Conservation (phyloP, 1,140 invertebrate genomes). For the Pseudoatta argentina region DNA sequence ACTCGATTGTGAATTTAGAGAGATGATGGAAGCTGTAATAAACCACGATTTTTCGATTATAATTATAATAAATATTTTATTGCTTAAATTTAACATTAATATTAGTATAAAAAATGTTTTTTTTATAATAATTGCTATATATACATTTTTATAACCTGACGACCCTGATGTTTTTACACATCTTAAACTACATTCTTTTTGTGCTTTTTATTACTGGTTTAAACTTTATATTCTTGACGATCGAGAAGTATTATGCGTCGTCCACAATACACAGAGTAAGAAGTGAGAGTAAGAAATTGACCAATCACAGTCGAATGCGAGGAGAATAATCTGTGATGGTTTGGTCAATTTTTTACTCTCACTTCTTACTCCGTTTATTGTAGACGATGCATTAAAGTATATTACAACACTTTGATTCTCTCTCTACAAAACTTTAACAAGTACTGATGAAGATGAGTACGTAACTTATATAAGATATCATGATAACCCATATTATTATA, state of each 20-base stretch:
- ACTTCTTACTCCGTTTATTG: too few relatives aligned
- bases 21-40: not conserved
- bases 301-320: too few relatives aligned
- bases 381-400: not conserved
- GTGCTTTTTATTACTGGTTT: not conserved
- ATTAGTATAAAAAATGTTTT: not conserved
- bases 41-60: not conserved
- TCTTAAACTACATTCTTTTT: not conserved
- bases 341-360: too few relatives aligned
- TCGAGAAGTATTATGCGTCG: not conserved
- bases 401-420: conserved; percentile 7
- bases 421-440: not conserved
- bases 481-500: not conserved
- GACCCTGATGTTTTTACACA: not conserved
- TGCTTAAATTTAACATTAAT: not conserved
- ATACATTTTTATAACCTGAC: not conserved
- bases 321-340: too few relatives aligned
- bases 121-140: too few relatives aligned
- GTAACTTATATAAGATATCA: not conserved
- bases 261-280: too few relatives aligned
- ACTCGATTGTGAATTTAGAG: not conserved
- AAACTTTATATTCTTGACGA: conserved; percentile 11
- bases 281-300: too few relatives aligned
- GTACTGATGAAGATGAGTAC: not conserved
- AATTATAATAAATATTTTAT: not conserved